Base-by-base conservation (phyloP, 2,113 vertebrate species). In the Phalacrocorax pelagicus region DNA sequence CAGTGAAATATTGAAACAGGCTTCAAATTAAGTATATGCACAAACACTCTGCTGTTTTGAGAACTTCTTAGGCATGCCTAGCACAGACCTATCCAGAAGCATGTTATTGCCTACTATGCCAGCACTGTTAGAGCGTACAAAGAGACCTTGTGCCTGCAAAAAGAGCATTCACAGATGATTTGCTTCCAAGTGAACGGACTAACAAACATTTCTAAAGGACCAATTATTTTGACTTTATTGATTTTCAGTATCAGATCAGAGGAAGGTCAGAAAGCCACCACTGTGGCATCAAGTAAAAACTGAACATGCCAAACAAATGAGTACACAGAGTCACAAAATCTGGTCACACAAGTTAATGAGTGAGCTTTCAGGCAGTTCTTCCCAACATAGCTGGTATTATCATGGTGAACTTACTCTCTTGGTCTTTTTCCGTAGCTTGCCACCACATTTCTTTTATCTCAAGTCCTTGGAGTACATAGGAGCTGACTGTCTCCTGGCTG, bases 1-100 rank as follows among this genome's bases (percentile, higher is more conserved):
- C 94, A 88, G 27, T 54, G 77, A 91, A 90, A 75, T 95, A 70
- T 85, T 95, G 96, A 96, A 94, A 93, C 81, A 94, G 88, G 70
- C 36, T 93, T 92, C 66, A 90, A 63, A 81, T 67, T 95, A 91
- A 97, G 58, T 65, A 90, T 49, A 92, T 93, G n/a, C 32, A 74
- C 95, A 94, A 94, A 94, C 66, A 94, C 30, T 75, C 44, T 36
- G 30, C 65, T 91, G 81, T 91, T 85, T 79, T 95, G 67, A 95
- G 86, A 86, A 66, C 66, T 77, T 70, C 74, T 91, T 70, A 81
- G 30, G 62, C 27, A 10, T 20, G 30, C 34, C 40, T 61, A 75
- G 67, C 14, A 40, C 74, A 85, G 58, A 49, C 9, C 42, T 49
- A 9, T 24, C 36, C 54, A 90, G 75, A 86, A 90, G 71, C 0